Conservation (phyloP, 1,140 invertebrate species). For the Neuroterus valhalla region DNA sequence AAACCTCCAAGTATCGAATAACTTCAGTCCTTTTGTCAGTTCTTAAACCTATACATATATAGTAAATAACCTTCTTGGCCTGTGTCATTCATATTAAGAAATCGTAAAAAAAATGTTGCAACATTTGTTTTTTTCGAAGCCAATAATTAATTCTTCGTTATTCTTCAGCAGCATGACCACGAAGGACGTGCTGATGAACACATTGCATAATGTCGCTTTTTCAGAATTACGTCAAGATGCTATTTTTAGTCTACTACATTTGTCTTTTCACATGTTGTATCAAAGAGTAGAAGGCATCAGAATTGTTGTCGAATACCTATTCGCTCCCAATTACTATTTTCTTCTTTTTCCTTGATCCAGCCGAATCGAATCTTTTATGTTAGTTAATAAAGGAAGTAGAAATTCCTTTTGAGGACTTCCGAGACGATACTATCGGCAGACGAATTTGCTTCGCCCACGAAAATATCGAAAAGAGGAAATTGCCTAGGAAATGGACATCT, state of each 20-base stretch:
- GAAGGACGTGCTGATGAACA: conserved; percentile 22
- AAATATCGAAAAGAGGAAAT: too few species aligned
- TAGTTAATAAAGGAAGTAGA: conserved; percentile 11
- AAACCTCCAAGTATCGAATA: conserved; percentile 5
- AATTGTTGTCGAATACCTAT: background rate
- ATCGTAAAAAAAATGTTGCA: too few species aligned
- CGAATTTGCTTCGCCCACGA: background rate
- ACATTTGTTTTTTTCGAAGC: too few species aligned
- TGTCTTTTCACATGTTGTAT: conserved; percentile 54
- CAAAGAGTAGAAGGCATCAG: background rate
- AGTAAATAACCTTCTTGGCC: background rate
- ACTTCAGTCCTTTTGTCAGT: conserved; percentile 1
- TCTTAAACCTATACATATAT: too few species aligned
- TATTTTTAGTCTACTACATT: conserved; percentile 58
- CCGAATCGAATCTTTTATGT: conserved; percentile 17
- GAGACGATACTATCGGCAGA: background rate
- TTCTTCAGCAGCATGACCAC: too few species aligned
- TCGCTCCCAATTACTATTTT: background rate
- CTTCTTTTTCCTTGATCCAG: background rate
- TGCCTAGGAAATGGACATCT: too few species aligned
- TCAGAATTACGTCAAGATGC: conserved; percentile 54
- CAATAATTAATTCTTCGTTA: too few species aligned
- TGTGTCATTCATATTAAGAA: too few species aligned
- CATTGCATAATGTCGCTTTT: conserved; percentile 49
- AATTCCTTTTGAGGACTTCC: background rate